Conservation (phyloP, 35 echinoderm and acorn worm species). For the Apostichopus japonicus region DNA sequence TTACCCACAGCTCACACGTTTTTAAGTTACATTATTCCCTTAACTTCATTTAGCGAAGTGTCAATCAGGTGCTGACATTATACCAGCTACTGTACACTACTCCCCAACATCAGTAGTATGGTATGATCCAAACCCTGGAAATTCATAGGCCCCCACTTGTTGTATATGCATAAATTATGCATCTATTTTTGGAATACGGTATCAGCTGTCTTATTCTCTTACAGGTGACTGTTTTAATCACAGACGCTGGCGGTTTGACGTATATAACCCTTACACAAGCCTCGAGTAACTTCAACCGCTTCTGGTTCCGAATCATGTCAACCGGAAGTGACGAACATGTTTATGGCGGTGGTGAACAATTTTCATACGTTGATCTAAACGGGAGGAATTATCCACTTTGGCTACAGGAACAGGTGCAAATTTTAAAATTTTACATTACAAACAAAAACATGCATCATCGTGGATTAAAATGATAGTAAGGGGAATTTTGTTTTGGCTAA, state of each 20-base stretch:
- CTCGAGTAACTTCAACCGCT: slow-evolving; percentile 40
- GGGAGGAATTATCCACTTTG: slow-evolving; percentile 88
- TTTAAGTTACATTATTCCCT: too few species aligned
- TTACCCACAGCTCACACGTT: too few species aligned
- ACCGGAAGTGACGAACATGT: slow-evolving; percentile 85
- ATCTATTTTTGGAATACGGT: neutral
- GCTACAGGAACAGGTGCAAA: slow-evolving; percentile 84
- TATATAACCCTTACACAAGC: neutral
- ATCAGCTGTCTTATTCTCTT: neutral
- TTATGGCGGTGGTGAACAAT: slow-evolving; percentile 95
- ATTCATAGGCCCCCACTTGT: too few species aligned
- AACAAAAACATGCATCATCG: too few species aligned
- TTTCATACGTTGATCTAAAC: slow-evolving; percentile 86
- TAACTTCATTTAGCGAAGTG: too few species aligned
- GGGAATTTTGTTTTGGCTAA: too few species aligned
- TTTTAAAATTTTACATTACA: too few species aligned
- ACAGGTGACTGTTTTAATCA: slow-evolving; percentile 3
- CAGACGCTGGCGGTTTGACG: slow-evolving; percentile 15
- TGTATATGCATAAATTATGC: neutral
- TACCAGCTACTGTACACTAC: too few species aligned
- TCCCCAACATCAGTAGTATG: too few species aligned
- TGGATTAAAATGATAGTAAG: too few species aligned
- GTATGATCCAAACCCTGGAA: too few species aligned
- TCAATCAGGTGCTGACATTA: too few species aligned
- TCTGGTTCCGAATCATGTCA: slow-evolving; percentile 40